Evolutionary conservation across 2,888 invertebrate genomes (phyloP), one percentile per base, ranked within the genome.

Genomic region (Parasteatoda lunata): DNA sequence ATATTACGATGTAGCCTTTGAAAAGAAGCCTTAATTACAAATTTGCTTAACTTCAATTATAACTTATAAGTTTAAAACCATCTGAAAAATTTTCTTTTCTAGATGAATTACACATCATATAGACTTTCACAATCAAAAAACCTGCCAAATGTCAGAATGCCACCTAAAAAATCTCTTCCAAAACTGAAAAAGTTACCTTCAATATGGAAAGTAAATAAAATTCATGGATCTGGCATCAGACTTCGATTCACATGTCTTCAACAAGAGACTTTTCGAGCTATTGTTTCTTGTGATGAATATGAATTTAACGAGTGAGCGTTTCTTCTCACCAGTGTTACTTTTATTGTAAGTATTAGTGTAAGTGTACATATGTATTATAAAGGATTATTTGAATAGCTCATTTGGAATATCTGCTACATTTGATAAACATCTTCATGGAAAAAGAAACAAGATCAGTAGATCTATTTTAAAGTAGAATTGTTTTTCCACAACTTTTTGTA

Each of bases 381-480:
- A 59, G 30, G 30, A 30, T 30, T 59, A 13, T 54, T 54, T 59
- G 13, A 59, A 59, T 59, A 13, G 9, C 59, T 30, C 30, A 30
- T 30, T 30, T 30, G 30, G 30, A 30, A 30, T 30, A 30, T 30
- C 1, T 30, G 30, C 9, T 59, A 13, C 59, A 4, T 59, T 59
- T 59, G 11, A 13, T 59, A 59, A 59, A 13, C n/a, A 13, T 54
- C n/a, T 59, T 59, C 11, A 9, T 59, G 59, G 59, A 13, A 59
- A 59, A 13, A n/a, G 59, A n/a, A n/a, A 59, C 4, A 59, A 13
- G 13, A 59, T 4, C 4, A 4, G 11, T 6, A 4, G 59, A 75
- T 59, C 73, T 83, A 83, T 83, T 83, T 83, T 83, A 71, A 77
- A 75, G 70, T 79, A 85, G 79, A 51, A 75, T 5, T 85, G 65